Base-by-base conservation (phyloP, 2,888 invertebrate genomes). In the Ernsta delagoae region DNA sequence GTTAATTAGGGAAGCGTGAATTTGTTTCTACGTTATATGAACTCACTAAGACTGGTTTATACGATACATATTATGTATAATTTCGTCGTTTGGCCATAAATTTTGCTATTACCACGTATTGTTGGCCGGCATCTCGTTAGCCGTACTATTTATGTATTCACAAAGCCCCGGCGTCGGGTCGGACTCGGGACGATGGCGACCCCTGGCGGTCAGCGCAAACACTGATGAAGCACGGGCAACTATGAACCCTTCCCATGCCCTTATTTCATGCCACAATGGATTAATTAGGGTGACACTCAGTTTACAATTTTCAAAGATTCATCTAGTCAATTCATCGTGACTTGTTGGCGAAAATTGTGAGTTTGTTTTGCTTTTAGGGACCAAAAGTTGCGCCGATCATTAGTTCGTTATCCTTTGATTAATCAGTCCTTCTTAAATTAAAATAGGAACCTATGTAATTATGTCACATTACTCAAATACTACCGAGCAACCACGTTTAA, bases 181-280 rank as follows among this genome's bases (percentile, higher is more conserved):
- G 39, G 24, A 24, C 24, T 24, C 24, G n/a, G 39, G 39, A 39
- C 65, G 12, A 41, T 31, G 53, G 53, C 41, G 53, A 65, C 50
- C 59, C 16, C 39, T 39, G 39, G 39, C 39, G 39, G 39, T 39
- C 39, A 39, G 53, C 50, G 53, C 56, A 43, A 65, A 70, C 54
- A 59, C 62, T 59, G 59, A 56, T 57, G 59, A 41, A 56, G 65
- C 56, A 73, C 62, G 63, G 61, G 59, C 60, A 66, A 39, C 50
- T 16, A 48, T 66, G 56, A 57, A 54, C 71, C 45, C 39, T 39
- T n/a, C 12, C 16, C 36, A 48, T 34, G 12, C 61, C 50, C 69
- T 41, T 62, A 67, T 68, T 72, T 70, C 69, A 71, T 59, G 72
- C 70, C 62, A 71, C 70, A 68, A 59, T 71, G 57, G 63, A 24